These are phyloP conservation scores for Danionella dracula DNA, from an alignment of 2,797 vertebrate genomes.

Conservation along the genomic window DNA sequence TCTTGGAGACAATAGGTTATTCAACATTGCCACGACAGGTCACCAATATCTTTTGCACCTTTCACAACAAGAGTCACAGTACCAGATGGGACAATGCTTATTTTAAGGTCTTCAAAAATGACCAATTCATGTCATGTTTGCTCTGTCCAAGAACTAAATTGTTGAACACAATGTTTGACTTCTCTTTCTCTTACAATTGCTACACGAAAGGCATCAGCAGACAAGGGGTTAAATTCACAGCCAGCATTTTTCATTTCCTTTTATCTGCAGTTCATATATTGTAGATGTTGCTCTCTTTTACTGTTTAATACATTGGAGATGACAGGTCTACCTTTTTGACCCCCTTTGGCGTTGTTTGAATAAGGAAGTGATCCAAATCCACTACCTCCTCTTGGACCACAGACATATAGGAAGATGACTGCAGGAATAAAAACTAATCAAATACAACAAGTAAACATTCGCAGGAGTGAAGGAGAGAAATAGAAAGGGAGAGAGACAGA, in stretches of 20 bases:
- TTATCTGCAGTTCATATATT: slow-evolving; percentile 72
- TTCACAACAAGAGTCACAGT: slow-evolving; percentile 62
- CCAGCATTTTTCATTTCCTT: slow-evolving; percentile 75
- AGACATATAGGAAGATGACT: slow-evolving; percentile 67
- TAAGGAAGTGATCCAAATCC: slow-evolving; percentile 69
- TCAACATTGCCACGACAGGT: slow-evolving; percentile 60
- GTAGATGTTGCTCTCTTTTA: slow-evolving; percentile 69
- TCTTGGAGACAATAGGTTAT: slow-evolving; percentile 70
- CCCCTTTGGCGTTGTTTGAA: slow-evolving; percentile 73
- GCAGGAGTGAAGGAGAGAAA: slow-evolving; percentile 9
- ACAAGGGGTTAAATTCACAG: slow-evolving; percentile 66
- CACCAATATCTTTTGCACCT: slow-evolving; percentile 60
- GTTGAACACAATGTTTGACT: neutral
- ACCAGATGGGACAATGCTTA: slow-evolving; percentile 53
- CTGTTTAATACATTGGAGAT: slow-evolving; percentile 75
- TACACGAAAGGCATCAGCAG: neutral
- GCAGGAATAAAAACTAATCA: slow-evolving; percentile 72
- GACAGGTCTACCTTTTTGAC: slow-evolving; percentile 72
- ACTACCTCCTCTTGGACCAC: slow-evolving; percentile 51
- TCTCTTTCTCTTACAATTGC: slow-evolving; percentile 1
- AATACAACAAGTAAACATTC: slow-evolving; percentile 72
- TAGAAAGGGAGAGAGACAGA: neutral
- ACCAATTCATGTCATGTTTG: slow-evolving; percentile 69
- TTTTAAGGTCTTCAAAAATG: slow-evolving; percentile 58
- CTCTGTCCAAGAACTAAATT: slow-evolving; percentile 53